A percentile compares a stretch with the other conserved stretches of the same genome.
Evolutionary conservation across 2,888 invertebrate genomes (phyloP).

Genomic region (Caenorhabditis auriculariae): DNA sequence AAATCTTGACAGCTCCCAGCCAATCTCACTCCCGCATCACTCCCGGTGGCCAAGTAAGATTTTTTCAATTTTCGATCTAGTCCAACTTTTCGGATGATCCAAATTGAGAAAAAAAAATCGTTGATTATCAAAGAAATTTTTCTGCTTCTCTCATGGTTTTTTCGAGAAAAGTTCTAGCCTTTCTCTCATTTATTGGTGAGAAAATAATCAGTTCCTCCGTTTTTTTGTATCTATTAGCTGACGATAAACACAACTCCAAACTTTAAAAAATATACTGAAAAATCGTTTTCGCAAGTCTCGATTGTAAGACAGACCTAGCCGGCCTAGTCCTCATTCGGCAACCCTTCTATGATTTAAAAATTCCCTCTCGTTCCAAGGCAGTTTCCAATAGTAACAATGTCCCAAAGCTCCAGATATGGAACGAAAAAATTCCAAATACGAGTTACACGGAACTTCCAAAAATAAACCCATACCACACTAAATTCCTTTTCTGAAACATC

Average conservation of each 20-base stretch:
- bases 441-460: no score
- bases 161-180: no score
- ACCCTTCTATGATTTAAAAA: not conserved
- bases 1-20: conserved; percentile 35
- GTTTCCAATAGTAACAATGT: no score
- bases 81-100: no score
- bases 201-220: no score
- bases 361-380: no score
- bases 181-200: no score
- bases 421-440: no score
- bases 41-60: conserved; percentile 37
- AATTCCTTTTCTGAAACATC: not conserved
- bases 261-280: conserved; percentile 3
- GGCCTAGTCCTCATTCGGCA: not conserved
- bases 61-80: not conserved
- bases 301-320: not conserved
- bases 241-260: not conserved
- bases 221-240: not conserved
- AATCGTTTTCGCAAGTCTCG: not conserved
- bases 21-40: conserved; percentile 41
- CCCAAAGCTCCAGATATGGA: no score
- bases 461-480: not conserved
- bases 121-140: not conserved
- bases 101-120: no score
- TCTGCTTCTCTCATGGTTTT: no score